These are phyloP conservation scores for Lycocerus yunnanus DNA, from an alignment of 2,888 invertebrate species.

Conservation along the genomic window DNA sequence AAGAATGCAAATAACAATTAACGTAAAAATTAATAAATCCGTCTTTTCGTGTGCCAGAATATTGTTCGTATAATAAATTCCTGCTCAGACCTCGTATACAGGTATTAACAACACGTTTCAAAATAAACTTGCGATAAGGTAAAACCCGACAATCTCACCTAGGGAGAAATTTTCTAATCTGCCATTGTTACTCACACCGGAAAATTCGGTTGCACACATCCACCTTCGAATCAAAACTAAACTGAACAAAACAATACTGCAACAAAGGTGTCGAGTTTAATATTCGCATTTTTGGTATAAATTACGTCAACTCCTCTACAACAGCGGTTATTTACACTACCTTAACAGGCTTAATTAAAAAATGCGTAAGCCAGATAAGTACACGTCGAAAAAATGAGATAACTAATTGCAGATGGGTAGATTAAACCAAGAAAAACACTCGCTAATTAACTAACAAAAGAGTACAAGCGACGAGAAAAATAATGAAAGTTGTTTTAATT, in stretches of 20 bases:
- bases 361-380: constrained; percentile 31
- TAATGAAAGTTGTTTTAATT: not conserved
- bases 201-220: constrained; percentile 25
- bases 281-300: constrained; percentile 6
- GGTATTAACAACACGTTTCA: not conserved
- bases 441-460: constrained; percentile 18
- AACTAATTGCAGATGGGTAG: constrained; percentile 20
- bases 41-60: not conserved
- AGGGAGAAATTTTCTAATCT: not conserved
- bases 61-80: not conserved
- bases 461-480: not conserved
- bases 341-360: constrained; percentile 37
- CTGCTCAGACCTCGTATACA: not conserved
- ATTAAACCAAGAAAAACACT: constrained; percentile 12
- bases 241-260: constrained; percentile 4
- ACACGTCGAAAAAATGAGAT: constrained; percentile 24
- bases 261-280: constrained; percentile 8
- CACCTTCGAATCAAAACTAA: constrained; percentile 18
- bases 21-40: not conserved
- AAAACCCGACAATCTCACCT: not conserved
- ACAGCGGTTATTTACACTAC: constrained; percentile 32
- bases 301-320: constrained; percentile 24
- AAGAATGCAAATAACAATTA: constrained; percentile 1
- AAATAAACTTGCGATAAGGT: not conserved
- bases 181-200: not conserved